Evolutionary conservation across 2,888 invertebrate species (phyloP).

Genomic region (Bellardia bayeri): DNA sequence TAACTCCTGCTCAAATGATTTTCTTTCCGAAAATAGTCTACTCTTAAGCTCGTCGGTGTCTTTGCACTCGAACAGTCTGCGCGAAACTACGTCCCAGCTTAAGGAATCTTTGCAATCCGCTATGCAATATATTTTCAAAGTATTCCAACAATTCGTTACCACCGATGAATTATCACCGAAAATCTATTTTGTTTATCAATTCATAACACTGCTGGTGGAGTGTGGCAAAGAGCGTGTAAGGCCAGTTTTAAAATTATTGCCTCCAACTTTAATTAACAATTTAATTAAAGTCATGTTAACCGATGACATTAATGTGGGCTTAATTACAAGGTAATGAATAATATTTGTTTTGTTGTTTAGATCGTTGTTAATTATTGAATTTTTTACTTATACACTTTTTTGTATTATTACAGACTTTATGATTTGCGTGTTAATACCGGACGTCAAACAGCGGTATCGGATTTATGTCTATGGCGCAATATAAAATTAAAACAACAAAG

Average conservation of each 20-base stretch:
- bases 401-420: constrained; percentile 85
- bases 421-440: constrained; percentile 91
- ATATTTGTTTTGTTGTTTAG: background rate
- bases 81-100: constrained; percentile 81
- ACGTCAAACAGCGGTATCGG: constrained; percentile 93
- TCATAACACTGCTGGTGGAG: constrained; percentile 90
- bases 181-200: constrained; percentile 92
- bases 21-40: constrained; percentile 76
- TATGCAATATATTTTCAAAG: constrained; percentile 88
- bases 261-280: constrained; percentile 90
- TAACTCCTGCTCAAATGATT: constrained; percentile 85
- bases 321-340: constrained; percentile 79
- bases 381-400: background rate
- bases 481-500: constrained; percentile 86
- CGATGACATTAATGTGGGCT: constrained; percentile 83
- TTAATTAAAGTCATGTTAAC: constrained; percentile 88
- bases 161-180: constrained; percentile 92
- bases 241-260: constrained; percentile 90
- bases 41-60: constrained; percentile 66
- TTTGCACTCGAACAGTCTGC: constrained; percentile 55
- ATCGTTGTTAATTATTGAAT: background rate
- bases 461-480: constrained; percentile 93
- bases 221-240: constrained; percentile 90
- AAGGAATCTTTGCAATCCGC: constrained; percentile 88
- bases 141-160: constrained; percentile 88